Evolutionary conservation across 1,140 invertebrate genomes (phyloP).

Genomic region (Lamellibrachia luymesi): DNA sequence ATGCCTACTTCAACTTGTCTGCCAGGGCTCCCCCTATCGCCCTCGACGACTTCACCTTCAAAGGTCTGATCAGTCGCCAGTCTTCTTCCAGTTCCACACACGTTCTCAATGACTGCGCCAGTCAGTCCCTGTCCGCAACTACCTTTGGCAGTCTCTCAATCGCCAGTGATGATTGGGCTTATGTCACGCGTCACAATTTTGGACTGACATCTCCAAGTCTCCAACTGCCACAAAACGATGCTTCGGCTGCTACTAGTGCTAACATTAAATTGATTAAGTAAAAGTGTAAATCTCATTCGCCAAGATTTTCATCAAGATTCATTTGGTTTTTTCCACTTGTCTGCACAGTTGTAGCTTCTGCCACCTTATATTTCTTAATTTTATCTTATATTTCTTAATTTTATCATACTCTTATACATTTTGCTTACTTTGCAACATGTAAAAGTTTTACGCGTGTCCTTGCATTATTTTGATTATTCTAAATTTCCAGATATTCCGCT

Average conservation of each 20-base stretch:
- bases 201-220: background rate
- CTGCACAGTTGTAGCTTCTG: background rate
- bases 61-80: slow-evolving; percentile 18
- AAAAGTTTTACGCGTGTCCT: background rate
- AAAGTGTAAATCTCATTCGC: background rate
- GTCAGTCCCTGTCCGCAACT: background rate
- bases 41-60: slow-evolving; percentile 14
- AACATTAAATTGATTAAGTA: background rate
- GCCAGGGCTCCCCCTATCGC: background rate
- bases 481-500: background rate
- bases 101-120: background rate
- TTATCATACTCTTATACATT: background rate
- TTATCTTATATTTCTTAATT: background rate
- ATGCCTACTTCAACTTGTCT: slow-evolving; percentile 73
- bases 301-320: background rate
- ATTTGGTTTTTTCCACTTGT: background rate
- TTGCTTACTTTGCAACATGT: background rate
- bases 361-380: background rate
- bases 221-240: background rate
- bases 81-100: slow-evolving; percentile 12
- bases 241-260: background rate
- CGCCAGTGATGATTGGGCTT: background rate
- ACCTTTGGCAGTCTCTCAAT: background rate
- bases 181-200: slow-evolving; percentile 2
- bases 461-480: background rate